phyloP scores from a whole-genome alignment of 2,888 invertebrate species.

The Ichneumon xanthorius region DNA sequence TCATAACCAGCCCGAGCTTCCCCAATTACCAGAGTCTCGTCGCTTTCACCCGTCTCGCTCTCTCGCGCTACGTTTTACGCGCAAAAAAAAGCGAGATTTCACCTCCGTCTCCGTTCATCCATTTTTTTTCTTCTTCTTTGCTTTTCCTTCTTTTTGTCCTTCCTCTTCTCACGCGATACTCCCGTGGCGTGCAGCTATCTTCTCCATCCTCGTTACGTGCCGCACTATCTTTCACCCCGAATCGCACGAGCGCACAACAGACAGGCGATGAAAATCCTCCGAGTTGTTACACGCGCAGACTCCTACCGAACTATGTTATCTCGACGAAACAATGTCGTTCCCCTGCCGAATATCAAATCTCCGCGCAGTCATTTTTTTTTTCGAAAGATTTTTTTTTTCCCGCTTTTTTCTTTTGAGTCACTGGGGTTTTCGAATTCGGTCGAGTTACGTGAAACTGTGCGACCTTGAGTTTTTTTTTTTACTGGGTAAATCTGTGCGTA shows the following conservation, averaged over 20 bases:
- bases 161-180: neutral
- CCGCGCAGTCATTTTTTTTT: neutral
- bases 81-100: neutral
- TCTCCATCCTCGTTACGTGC: slow-evolving; percentile 11
- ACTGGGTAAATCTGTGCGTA: too few relatives aligned
- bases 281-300: neutral
- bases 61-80: neutral
- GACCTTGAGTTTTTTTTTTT: too few relatives aligned
- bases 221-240: neutral
- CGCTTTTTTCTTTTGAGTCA: too few relatives aligned
- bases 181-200: neutral
- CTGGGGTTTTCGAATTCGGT: too few relatives aligned
- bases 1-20: slow-evolving; percentile 60
- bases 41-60: slow-evolving; percentile 20
- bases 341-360: neutral
- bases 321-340: neutral
- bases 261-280: slow-evolving; percentile 3
- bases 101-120: slow-evolving; percentile 7
- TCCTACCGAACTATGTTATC: neutral
- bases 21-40: slow-evolving; percentile 63
- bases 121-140: neutral
- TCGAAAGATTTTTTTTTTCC: too few relatives aligned
- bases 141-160: neutral
- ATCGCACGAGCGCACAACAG: neutral
- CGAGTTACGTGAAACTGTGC: too few relatives aligned